phyloP scores from a whole-genome alignment of 2,888 invertebrate genomes.

The Patella ulyssiponensis region DNA sequence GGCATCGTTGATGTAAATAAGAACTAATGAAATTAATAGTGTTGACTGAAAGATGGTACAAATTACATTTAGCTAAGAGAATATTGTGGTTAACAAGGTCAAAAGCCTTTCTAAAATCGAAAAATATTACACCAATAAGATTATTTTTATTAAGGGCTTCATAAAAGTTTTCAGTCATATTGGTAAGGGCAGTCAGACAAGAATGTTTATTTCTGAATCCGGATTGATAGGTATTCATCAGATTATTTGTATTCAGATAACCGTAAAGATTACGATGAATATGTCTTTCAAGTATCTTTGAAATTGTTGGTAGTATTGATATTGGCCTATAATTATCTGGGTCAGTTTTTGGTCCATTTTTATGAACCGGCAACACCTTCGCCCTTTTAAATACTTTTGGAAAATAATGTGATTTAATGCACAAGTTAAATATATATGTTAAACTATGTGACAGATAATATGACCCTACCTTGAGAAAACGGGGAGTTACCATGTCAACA shows the following conservation, averaged over 20 bases:
- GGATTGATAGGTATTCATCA: background rate
- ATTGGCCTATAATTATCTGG: background rate
- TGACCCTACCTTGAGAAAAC: background rate
- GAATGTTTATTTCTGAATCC: background rate
- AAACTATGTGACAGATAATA: background rate
- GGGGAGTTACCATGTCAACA: background rate
- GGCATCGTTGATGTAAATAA: too few relatives aligned
- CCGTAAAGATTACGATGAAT: background rate
- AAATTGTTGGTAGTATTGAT: background rate
- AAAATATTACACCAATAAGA: too few relatives aligned
- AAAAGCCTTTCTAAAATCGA: too few relatives aligned
- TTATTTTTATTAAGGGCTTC: background rate
- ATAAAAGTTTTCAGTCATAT: background rate
- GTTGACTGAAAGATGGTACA: too few relatives aligned
- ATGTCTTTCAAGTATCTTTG: background rate
- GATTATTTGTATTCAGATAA: background rate
- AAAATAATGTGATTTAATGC: background rate
- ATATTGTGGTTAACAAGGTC: too few relatives aligned
- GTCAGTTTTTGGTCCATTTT: background rate
- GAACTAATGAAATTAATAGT: too few relatives aligned
- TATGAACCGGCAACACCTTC: background rate
- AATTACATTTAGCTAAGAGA: too few relatives aligned
- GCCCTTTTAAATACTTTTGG: background rate
- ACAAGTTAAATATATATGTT: conserved; percentile 1
- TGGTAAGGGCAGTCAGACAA: background rate